Conservation (phyloP, 2,888 invertebrate genomes). For the Drosophila suboccidentalis region DNA sequence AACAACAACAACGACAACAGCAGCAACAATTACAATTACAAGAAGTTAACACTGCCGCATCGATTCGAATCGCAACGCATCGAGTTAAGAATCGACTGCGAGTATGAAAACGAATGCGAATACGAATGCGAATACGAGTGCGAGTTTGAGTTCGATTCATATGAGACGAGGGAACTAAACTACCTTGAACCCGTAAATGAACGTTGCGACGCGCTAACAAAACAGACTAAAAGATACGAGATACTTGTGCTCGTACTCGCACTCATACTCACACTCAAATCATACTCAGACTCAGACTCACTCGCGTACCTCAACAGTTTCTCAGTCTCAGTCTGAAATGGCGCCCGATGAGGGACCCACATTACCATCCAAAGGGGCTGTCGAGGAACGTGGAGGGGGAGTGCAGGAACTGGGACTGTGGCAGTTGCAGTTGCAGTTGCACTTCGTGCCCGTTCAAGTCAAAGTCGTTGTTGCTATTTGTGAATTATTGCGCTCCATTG, state of each 20-base stretch:
- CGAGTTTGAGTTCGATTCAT: constrained; percentile 29
- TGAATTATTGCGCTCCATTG: constrained; percentile 79
- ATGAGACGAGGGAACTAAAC: constrained; percentile 62
- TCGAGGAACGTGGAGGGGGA: not conserved
- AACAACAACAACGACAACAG: constrained; percentile 25
- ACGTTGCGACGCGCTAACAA: constrained; percentile 45
- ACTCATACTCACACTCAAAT: too few species aligned
- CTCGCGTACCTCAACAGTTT: constrained; percentile 32
- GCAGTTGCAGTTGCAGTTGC: constrained; percentile 61
- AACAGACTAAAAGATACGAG: constrained; percentile 41
- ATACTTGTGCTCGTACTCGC: constrained; percentile 1
- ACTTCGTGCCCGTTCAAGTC: constrained; percentile 45
- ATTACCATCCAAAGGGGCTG: not conserved
- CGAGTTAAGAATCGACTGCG: constrained; percentile 22
- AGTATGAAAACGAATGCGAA: constrained; percentile 4
- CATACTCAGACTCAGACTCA: not conserved
- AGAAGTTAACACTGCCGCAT: constrained; percentile 30
- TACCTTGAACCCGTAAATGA: constrained; percentile 75
- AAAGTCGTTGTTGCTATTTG: constrained; percentile 68
- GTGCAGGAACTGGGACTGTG: constrained; percentile 15
- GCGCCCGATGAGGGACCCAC: constrained; percentile 34
- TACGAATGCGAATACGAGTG: not conserved
- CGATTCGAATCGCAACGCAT: constrained; percentile 18
- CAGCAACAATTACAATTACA: constrained; percentile 27
- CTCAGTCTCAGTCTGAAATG: constrained; percentile 15